phyloP scores from a whole-genome alignment of 2,797 vertebrate genomes.

The Hypotaenidia okinawae region DNA sequence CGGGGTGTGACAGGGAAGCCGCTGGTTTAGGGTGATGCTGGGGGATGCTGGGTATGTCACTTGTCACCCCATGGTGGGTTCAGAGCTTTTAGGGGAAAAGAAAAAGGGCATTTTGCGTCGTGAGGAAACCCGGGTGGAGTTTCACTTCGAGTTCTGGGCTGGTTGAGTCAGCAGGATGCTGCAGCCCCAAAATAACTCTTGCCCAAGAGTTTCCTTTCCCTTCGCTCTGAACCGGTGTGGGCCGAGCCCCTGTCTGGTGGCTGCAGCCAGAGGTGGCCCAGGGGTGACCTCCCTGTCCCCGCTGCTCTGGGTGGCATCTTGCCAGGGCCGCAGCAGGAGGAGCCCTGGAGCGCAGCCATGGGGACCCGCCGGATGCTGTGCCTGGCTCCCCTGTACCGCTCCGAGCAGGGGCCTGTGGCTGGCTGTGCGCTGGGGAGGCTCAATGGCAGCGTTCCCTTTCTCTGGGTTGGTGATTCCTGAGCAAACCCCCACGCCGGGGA shows the following conservation, averaged over 20 bases:
- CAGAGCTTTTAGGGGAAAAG: background rate
- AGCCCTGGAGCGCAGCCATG: no score
- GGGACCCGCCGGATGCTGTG: background rate
- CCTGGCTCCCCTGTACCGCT: fast-evolving
- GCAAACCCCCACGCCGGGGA: fast-evolving
- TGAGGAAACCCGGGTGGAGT: background rate
- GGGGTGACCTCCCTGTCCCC: fast-evolving
- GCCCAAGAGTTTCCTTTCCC: background rate
- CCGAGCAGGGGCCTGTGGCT: fast-evolving
- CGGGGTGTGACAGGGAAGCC: fast-evolving
- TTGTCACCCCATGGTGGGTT: background rate
- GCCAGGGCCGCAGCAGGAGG: background rate
- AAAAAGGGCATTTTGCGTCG: background rate
- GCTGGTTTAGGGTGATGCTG: background rate
- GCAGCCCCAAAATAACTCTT: conserved; percentile 5
- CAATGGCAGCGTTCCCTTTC: fast-evolving
- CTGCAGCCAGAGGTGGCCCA: background rate
- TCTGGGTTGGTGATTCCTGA: background rate
- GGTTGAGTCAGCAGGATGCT: conserved; percentile 4
- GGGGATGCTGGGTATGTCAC: background rate
- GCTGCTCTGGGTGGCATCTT: fast-evolving
- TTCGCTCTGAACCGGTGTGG: background rate
- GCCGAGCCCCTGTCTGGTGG: fast-evolving
- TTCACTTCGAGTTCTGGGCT: background rate
- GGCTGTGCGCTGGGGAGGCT: fast-evolving